phyloP scores from a whole-genome alignment of 2,113 vertebrate genomes.

The Leptodactylus fuscus region DNA sequence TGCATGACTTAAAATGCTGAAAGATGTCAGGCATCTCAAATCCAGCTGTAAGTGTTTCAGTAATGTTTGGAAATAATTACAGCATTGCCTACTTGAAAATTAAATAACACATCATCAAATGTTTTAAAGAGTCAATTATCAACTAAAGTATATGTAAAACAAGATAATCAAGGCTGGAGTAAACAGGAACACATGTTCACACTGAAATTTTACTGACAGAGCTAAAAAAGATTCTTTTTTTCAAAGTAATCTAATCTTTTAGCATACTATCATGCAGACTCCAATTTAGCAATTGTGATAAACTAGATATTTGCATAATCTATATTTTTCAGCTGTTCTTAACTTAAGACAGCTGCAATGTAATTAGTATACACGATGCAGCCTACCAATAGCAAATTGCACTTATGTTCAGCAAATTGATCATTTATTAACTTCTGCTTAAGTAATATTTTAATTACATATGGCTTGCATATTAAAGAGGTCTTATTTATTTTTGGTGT shows the following conservation, averaged over 20 bases:
- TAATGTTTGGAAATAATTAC: conserved; percentile 30
- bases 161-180: conserved; percentile 30
- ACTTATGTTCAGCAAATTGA: conserved; percentile 16
- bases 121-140: conserved; percentile 47
- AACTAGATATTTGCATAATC: conserved; percentile 82
- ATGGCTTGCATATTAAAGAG: not conserved
- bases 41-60: conserved; percentile 30
- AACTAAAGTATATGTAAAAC: conserved; percentile 44
- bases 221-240: conserved; percentile 42
- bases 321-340: conserved; percentile 79
- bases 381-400: conserved; percentile 20
- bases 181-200: conserved; percentile 42
- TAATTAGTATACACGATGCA: conserved; percentile 61
- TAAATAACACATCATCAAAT: conserved; percentile 26
- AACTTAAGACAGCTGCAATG: conserved; percentile 81
- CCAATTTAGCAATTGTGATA: conserved; percentile 83
- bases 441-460: conserved; percentile 10
- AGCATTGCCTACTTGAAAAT: conserved; percentile 37
- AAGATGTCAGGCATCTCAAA: not conserved
- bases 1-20: conserved; percentile 16
- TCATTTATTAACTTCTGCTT: conserved; percentile 6
- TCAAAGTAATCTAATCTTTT: conserved; percentile 76
- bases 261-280: conserved; percentile 79
- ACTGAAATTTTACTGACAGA: conserved; percentile 35
- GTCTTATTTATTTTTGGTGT: not conserved